Evolutionary conservation across 2,888 invertebrate genomes (phyloP), one percentile per base, ranked within the genome.

Genomic region (Acanthosepion pharaonis): DNA sequence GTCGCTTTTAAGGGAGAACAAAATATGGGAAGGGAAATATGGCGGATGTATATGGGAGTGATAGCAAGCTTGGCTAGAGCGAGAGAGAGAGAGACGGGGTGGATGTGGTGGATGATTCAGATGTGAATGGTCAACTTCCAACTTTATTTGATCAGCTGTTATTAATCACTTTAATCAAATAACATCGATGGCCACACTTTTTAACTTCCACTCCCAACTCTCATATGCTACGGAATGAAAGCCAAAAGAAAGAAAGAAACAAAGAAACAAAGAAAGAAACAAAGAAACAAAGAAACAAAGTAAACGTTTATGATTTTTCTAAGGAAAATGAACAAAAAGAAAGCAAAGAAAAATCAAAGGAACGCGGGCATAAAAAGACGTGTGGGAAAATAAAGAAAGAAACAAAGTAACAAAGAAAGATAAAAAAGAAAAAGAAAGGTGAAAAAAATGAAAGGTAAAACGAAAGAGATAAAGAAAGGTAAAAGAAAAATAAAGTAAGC

Each of bases 121-220:
- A 64, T 78, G 15, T 78, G n/a, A 78, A 78, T 78, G 78, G 78
- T n/a, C 11, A 78, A 33, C 78, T 11, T n/a, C 78, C 33, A 78
- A 78, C 78, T 78, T 78, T 78, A 78, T 78, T 78, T 78, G 78
- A 78, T n/a, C 78, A n/a, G n/a, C 1, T 11, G 78, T n/a, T 78
- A 78, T 78, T 78, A 78, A 78, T 78, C 78, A 78, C 78, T 78
- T 78, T 78, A 78, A 78, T 78, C 78, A 78, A 78, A 78, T 78
- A 59, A 59, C 59, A 78, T 78, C n/a, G n/a, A 15, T n/a, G 11
- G 55, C 55, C 59, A 78, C 78, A 33, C n/a, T 78, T 78, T 78
- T 78, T 78, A 78, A 18, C 78, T 15, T 20, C 20, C 23, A 20
- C n/a, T 33, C 15, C 3, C 78, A 11, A 78, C 78, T 11, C 78